These are phyloP conservation scores for Callocephalon fimbriatum DNA, from an alignment of 2,113 vertebrate species.

Conservation along the genomic window DNA sequence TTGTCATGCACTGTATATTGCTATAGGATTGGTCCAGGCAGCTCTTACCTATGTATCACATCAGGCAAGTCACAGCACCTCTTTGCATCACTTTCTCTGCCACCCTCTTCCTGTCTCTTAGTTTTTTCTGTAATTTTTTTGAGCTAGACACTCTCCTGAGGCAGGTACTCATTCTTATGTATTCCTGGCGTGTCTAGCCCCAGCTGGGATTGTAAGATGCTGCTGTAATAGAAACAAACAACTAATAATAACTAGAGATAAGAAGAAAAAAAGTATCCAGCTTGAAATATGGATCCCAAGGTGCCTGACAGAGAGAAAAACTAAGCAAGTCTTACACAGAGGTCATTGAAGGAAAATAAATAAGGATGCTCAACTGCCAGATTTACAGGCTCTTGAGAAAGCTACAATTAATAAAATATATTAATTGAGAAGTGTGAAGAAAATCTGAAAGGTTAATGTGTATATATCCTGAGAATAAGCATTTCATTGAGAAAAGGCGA, in stretches of 20 bases:
- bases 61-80: neutral
- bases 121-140: neutral
- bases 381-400: constrained; percentile 21
- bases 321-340: constrained; percentile 38
- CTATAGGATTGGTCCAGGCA: neutral
- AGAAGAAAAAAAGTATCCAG: constrained; percentile 56
- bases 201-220: constrained; percentile 61
- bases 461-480: neutral
- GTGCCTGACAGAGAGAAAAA: constrained; percentile 42
- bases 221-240: constrained; percentile 62
- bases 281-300: constrained; percentile 65
- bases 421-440: constrained; percentile 39
- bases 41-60: neutral
- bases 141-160: constrained; percentile 15
- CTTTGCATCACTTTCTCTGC: neutral
- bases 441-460: neutral
- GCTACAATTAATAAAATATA: constrained; percentile 50
- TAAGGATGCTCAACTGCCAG: constrained; percentile 28
- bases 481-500: neutral
- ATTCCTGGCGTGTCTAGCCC: constrained; percentile 23
- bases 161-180: constrained; percentile 10
- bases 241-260: constrained; percentile 67
- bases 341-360: constrained; percentile 65
- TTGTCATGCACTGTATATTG: neutral
- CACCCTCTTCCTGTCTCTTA: neutral